Conservation (phyloP, 1,140 invertebrate species). For the Stegodyphus mimosarum region DNA sequence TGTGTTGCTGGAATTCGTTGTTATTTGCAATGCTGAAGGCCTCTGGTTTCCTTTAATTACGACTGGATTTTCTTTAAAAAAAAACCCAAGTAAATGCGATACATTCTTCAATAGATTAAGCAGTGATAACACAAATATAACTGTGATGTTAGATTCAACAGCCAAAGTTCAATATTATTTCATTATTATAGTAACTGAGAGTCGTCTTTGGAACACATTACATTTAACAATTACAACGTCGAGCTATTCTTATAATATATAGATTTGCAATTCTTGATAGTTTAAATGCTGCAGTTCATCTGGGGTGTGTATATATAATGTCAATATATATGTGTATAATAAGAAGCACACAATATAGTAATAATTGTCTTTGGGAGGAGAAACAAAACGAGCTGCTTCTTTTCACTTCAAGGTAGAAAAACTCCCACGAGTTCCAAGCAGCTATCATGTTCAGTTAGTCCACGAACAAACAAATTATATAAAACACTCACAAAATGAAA, state of each 20-base stretch:
- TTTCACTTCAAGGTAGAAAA: background rate
- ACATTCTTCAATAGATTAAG: constrained; percentile 25
- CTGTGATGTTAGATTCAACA: constrained; percentile 39
- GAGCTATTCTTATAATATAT: constrained; percentile 57
- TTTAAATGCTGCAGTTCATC: constrained; percentile 53
- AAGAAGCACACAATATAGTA: constrained; percentile 59
- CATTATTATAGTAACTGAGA: constrained; percentile 41
- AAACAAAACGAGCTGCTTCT: constrained; percentile 42
- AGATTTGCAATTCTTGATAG: constrained; percentile 59
- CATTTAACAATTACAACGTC: constrained; percentile 58
- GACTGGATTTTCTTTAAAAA: constrained; percentile 31
- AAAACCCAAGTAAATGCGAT: constrained; percentile 30
- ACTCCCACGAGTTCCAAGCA: background rate
- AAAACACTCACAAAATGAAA: constrained; percentile 48
- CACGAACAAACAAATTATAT: constrained; percentile 1
- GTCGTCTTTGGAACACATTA: constrained; percentile 43
- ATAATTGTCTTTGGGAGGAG: constrained; percentile 30
- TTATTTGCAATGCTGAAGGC: constrained; percentile 48
- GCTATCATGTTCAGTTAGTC: background rate
- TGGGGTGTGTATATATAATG: constrained; percentile 45
- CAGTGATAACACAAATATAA: constrained; percentile 53
- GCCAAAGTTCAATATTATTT: constrained; percentile 36
- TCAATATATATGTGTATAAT: constrained; percentile 52
- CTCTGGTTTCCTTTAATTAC: constrained; percentile 46
- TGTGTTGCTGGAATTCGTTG: constrained; percentile 49